Base-by-base conservation (phyloP, 2,113 vertebrate genomes). In the Micronycteris hirsuta region DNA sequence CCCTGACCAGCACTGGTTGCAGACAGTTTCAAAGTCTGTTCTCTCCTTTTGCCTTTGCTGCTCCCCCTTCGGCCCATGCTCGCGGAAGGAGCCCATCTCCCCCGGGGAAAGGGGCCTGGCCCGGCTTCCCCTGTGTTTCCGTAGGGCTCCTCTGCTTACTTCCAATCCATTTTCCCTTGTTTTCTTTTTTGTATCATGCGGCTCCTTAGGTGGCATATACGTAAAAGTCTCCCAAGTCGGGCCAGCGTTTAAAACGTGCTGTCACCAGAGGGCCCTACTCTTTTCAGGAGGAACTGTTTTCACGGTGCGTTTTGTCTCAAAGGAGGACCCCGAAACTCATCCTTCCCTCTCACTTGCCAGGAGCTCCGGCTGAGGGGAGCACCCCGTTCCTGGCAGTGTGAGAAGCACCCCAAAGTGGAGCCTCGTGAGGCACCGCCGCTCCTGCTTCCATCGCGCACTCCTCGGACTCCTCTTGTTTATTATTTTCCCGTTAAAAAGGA, bases 21-120 rank as follows among this genome's bases (percentile, higher is more conserved):
- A 6, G 22, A 19, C 22, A 4, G 43, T 38, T 52, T 52, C 47
- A 8, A 28, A 56, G 4, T 28, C 24, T 43, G 19, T 10, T 22
- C 49, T 2, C 24, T 45, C 38, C 13, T 2, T 4, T 38, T 24
- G 14, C 36, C 56, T 68, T 5, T 11, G 4, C 2, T 31, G 22
- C 11, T 15, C 67, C 54, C 43, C 8, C 28, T 33, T 36, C 10
- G 54, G 78, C 38, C 43, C 2, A 0, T 0, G 33, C 0, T 0
- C 10, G 2, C 41, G 0, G 7, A 1, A 38, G 38, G 36, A 16
- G 31, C 26, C 5, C 43, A 0, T 67, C 24, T 41, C 28, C 45
- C 14, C 7, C 4, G 2, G 7, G 1, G 65, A 9, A 0, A 13
- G 8, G 24, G 54, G 4, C 26, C n/a, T 7, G 26, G 9, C 26